Evolutionary conservation across 2,113 vertebrate genomes (phyloP).

Genomic region (Oxyruncus cristatus): DNA sequence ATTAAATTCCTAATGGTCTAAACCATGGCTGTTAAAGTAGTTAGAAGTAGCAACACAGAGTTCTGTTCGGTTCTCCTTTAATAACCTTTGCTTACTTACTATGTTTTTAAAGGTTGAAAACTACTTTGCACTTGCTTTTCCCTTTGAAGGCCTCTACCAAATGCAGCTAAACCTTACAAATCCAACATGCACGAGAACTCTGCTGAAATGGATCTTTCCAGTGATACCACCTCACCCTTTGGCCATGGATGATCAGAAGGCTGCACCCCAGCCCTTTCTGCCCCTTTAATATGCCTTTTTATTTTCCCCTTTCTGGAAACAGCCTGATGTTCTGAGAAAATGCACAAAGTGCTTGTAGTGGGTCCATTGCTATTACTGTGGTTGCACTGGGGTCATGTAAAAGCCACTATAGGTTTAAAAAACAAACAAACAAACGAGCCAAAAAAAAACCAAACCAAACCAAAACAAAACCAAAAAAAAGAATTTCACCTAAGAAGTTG

Average conservation of each 20-base stretch:
- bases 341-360: background rate
- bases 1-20: background rate
- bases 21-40: background rate
- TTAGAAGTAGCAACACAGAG: background rate
- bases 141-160: background rate
- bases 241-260: rapidly evolving
- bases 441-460: background rate
- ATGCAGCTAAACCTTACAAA: background rate
- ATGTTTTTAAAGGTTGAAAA: background rate
- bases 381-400: background rate
- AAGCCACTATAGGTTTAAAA: background rate
- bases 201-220: background rate
- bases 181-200: background rate
- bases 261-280: background rate
- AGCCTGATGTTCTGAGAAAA: background rate
- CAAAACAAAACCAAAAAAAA: background rate
- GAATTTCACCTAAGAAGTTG: background rate
- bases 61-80: background rate
- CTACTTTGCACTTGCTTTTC: background rate
- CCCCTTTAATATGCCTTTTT: background rate
- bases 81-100: background rate
- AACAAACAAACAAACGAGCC: background rate
- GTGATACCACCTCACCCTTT: background rate
- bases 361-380: background rate
- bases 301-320: background rate